Conservation (phyloP, 2,113 vertebrate genomes). For the Narcine bancroftii region DNA sequence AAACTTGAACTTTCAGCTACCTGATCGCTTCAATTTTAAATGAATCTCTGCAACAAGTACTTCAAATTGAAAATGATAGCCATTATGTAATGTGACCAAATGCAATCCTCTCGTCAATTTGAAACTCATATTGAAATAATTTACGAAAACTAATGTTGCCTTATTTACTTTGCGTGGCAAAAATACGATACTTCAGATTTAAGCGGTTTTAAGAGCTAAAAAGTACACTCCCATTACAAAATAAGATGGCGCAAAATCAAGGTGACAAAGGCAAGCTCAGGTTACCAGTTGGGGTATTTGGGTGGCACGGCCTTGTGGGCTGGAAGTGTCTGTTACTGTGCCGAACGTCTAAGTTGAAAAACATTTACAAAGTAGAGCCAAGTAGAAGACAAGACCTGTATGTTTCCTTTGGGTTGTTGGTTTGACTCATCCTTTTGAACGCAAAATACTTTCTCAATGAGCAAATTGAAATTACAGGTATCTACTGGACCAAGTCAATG, state of each 20-base stretch:
- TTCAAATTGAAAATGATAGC: not conserved
- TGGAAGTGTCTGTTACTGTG: too few species aligned
- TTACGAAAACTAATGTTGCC: not conserved
- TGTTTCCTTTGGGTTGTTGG: slow-evolving; percentile 8
- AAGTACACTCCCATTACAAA: not conserved
- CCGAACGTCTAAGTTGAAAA: too few species aligned
- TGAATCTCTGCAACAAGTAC: not conserved
- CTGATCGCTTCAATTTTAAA: not conserved
- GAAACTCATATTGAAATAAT: not conserved
- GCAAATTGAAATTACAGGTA: too few species aligned
- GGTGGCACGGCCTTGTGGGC: too few species aligned
- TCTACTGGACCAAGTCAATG: too few species aligned
- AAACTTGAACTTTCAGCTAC: not conserved
- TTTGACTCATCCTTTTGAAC: too few species aligned
- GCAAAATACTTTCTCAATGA: too few species aligned
- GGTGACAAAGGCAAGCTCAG: not conserved
- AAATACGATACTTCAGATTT: not conserved
- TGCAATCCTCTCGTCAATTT: not conserved
- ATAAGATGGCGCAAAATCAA: not conserved
- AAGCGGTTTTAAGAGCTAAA: not conserved
- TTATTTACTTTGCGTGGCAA: not conserved
- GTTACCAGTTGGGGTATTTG: too few species aligned
- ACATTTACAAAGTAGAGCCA: too few species aligned
- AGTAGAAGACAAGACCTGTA: not conserved
- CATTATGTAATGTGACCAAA: not conserved